Conservation (phyloP, 1,140 invertebrate species). For the Drosophila virilis region DNA sequence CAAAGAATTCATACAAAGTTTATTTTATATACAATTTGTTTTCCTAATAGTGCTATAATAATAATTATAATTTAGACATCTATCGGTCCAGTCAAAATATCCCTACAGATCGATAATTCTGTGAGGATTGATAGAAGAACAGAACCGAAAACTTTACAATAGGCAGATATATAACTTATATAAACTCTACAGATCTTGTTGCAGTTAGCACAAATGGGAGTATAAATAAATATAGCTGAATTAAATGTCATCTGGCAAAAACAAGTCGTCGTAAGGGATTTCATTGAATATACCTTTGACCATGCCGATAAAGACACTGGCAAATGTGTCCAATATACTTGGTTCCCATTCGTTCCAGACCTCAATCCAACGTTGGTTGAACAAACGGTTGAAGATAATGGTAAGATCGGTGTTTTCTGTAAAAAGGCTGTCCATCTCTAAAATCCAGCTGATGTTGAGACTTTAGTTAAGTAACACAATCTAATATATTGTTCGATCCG, state of each 20-base stretch:
- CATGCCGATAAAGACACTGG: constrained; percentile 11
- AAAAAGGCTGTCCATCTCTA: constrained; percentile 14
- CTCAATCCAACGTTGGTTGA: constrained; percentile 30
- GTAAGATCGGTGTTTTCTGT: constrained; percentile 26
- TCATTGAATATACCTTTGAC: constrained; percentile 7
- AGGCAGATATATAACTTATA: no score
- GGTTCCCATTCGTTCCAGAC: constrained; percentile 32
- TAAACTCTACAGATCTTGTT: no score
- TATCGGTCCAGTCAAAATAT: no score
- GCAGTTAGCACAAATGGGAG: no score
- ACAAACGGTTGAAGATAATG: constrained; percentile 13
- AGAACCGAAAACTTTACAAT: no score
- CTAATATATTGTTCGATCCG: neutral
- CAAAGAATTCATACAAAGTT: no score
- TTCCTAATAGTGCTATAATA: no score
- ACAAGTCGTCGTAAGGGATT: constrained; percentile 26
- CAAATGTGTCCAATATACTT: constrained; percentile 14
- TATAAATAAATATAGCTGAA: no score
- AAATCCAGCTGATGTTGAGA: constrained; percentile 6
- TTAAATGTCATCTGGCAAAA: neutral
- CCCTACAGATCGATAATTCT: no score
- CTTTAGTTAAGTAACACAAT: neutral
- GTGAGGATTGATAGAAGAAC: no score
- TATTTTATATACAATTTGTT: no score
- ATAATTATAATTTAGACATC: no score